Base-by-base conservation (phyloP, 53 echinoderm and acorn worm species). In the Echinarachnius parma region DNA sequence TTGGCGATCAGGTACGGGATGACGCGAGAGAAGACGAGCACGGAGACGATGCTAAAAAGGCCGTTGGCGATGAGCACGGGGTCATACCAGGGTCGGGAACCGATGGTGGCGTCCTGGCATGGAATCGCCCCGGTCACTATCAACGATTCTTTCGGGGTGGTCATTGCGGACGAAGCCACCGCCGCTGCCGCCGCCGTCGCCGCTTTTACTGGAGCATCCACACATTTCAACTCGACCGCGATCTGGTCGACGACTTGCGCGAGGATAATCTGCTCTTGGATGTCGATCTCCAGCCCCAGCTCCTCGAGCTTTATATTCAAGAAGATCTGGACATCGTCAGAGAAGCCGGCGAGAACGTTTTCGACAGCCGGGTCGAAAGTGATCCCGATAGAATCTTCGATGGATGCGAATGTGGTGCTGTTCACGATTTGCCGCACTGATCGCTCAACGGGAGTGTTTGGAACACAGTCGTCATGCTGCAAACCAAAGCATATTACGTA, bases 1-100 rank as follows among this genome's bases (percentile, higher is more conserved):
- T 79, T 87, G 32, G 89, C 82, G 15, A 93, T 86, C 56, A 89
- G 71, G 39, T 79, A 89, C 5, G 89, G 83, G 32, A 86, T 61
- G 31, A 89, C 77, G 21, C 83, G 62, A 21, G 86, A 65, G 55
- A 93, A 83, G 26, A 83, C 63, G 31, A 93, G 75, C 1, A 86
- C 80, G 13, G 81, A 68, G 9, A 80, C 86, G 22, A 93, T 25
- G 28, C 86, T 77, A 48, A 93, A 77, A n/a, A 86, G 53, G 35
- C 62, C 82, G 2, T 86, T 83, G 5, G 80, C 80, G 37, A 93
- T 83, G 44, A 93, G 55, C 26, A 77, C 69, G 2, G 93, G 82
- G 28, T 86, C 78, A 44, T 78, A 72, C 87, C 92, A 86, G 1
- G 4, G 9, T 10, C 80, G 80, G 13, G 61, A 14, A 31, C 68